phyloP scores from a whole-genome alignment of 2,113 vertebrate genomes.

The Apodemus speciosus region DNA sequence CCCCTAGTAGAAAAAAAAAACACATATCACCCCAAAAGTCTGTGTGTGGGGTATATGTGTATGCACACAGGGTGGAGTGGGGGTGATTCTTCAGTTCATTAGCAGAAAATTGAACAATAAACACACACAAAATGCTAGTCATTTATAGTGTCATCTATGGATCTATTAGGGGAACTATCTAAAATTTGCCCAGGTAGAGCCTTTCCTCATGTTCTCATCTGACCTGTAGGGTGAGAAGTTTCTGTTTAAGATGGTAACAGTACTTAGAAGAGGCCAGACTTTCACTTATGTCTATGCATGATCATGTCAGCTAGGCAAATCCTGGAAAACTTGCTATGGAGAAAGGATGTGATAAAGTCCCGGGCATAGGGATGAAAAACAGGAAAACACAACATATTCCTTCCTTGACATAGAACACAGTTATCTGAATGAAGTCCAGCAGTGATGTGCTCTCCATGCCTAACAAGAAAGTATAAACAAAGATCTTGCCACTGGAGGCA shows the following conservation, averaged over 20 bases:
- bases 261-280: constrained; percentile 29
- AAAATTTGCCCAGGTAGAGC: background rate
- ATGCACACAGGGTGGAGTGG: background rate
- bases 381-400: background rate
- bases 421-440: background rate
- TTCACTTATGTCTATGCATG: background rate
- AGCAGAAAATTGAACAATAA: constrained; percentile 31
- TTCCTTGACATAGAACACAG: background rate
- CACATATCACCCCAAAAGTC: background rate
- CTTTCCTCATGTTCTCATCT: background rate
- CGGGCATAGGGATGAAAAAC: background rate
- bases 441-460: background rate
- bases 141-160: background rate
- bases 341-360: background rate
- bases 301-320: background rate
- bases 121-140: background rate
- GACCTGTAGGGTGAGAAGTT: constrained; percentile 6
- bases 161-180: background rate
- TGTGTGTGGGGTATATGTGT: background rate
- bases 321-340: constrained; percentile 15
- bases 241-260: constrained; percentile 10
- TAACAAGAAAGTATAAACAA: background rate
- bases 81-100: background rate
- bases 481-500: background rate
- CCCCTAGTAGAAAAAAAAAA: constrained; percentile 13